Evolutionary conservation across 2,888 invertebrate genomes (phyloP).

Genomic region (Sceliomorpha sp.): DNA sequence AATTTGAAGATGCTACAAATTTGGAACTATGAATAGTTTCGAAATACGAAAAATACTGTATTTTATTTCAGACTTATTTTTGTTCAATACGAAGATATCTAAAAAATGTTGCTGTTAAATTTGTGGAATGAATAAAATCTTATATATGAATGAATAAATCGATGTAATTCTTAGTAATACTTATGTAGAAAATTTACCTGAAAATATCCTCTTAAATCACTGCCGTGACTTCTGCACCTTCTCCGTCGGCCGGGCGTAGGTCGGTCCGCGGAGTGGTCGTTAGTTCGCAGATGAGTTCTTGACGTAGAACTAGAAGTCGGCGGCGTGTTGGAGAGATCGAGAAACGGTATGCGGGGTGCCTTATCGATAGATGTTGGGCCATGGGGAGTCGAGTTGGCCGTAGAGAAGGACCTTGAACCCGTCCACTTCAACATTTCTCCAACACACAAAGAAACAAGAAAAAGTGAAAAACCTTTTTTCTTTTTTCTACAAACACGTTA

Average conservation of each 20-base stretch:
- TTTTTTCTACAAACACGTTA: no score
- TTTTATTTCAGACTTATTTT: no score
- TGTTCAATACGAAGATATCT: no score
- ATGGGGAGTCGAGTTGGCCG: slow-evolving; percentile 76
- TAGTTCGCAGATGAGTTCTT: slow-evolving; percentile 48
- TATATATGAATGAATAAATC: no score
- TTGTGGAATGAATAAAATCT: no score
- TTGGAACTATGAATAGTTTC: no score
- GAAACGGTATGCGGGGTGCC: slow-evolving; percentile 72
- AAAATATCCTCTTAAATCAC: slow-evolving; percentile 75
- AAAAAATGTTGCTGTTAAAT: no score
- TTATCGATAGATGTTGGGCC: slow-evolving; percentile 64
- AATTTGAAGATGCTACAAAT: no score
- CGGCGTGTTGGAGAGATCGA: slow-evolving; percentile 77
- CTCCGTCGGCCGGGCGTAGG: slow-evolving; percentile 67
- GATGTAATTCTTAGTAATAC: background rate
- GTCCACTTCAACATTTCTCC: slow-evolving; percentile 79
- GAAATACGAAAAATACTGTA: no score
- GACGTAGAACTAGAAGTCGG: slow-evolving; percentile 65
- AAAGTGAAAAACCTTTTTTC: background rate
- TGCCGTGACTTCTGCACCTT: slow-evolving; percentile 75
- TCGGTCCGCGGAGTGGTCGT: slow-evolving; percentile 46
- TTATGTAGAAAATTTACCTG: slow-evolving; percentile 63
- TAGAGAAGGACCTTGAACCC: slow-evolving; percentile 78
- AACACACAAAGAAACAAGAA: slow-evolving; percentile 5